Evolutionary conservation across 2,113 vertebrate genomes (phyloP), one percentile per base, ranked within the genome.

Genomic region (Ctenodactylus gundi): DNA sequence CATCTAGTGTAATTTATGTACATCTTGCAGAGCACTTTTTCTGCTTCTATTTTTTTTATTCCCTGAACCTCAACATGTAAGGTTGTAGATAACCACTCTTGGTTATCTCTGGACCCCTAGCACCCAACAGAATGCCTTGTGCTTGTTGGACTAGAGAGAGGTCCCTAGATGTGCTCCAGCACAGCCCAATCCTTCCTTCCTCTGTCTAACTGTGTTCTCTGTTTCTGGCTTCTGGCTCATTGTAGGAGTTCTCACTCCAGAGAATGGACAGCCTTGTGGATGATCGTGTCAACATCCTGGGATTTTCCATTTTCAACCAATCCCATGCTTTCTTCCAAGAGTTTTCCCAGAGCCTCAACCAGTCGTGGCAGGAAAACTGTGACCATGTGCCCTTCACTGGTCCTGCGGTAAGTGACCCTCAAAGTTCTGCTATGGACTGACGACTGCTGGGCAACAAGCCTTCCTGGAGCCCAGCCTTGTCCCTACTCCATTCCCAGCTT

Each of bases 301-400:
- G 99, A 4, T 99, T 99, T 97, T 99, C 99, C 49, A 99, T 99
- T 97, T 99, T 99, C 98, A 99, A 99, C 98, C 98, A 98, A 94
- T 99, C 99, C 3, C 99, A 99, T 62, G 98, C 99, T 88, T 99
- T 99, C 98, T 99, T 99, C 98, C 98, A 99, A 98, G 99, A 99
- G 97, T 99, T 99, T 96, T 98, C 98, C 17, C 98, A 99, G 94
- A 99, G 99, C 96, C 99, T 99, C 98, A 99, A 99, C 97, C 99
- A 99, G 91, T 99, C 99, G 88, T 99, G 99, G 99, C 99, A 99
- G 97, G 99, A 99, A 98, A 99, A 99, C 98, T 99, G 99, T 36
- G 99, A 99, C 94, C 99, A 99, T 0, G 99, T 99, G 84, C 99
- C 99, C 73, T 99, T 99, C 23, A 99, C 99, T 8, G 99, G 99